Conservation (phyloP, 2,888 invertebrate species). For the Rhagonycha lutea region DNA sequence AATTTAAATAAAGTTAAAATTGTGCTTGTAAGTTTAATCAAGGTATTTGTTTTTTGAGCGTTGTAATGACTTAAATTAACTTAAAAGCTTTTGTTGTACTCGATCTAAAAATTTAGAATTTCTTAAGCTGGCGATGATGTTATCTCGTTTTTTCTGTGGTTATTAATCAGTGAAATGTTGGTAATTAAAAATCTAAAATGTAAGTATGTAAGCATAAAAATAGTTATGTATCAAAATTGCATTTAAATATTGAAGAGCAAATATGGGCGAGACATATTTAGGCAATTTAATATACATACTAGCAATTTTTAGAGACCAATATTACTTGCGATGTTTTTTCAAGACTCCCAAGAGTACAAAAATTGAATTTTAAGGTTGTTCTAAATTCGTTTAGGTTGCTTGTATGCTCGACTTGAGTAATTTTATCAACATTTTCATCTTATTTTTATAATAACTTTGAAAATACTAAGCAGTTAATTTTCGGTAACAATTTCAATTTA, state of each 20-base stretch:
- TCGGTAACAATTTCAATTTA: background rate
- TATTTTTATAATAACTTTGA: background rate
- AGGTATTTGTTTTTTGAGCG: background rate
- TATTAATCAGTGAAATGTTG: background rate
- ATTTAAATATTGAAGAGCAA: background rate
- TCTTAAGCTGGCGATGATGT: background rate
- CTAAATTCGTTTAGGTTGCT: background rate
- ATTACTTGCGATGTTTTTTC: slow-evolving; percentile 4
- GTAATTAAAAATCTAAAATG: background rate
- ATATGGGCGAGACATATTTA: background rate
- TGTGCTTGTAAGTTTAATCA: background rate
- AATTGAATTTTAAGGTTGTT: slow-evolving; percentile 5
- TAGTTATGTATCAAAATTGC: background rate
- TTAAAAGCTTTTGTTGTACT: slow-evolving; percentile 1
- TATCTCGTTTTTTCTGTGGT: background rate
- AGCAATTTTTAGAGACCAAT: background rate
- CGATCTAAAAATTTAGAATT: background rate
- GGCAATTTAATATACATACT: background rate
- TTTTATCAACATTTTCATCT: slow-evolving; percentile 3
- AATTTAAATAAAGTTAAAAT: background rate
- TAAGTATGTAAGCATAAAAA: background rate
- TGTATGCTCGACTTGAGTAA: slow-evolving; percentile 1
- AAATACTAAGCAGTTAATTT: slow-evolving; percentile 1
- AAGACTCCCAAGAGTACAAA: background rate
- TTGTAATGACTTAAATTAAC: slow-evolving; percentile 3